These are phyloP conservation scores for Drosophila nr. perissopoda DNA, from an alignment of 2,888 invertebrate genomes.

Conservation along the genomic window DNA sequence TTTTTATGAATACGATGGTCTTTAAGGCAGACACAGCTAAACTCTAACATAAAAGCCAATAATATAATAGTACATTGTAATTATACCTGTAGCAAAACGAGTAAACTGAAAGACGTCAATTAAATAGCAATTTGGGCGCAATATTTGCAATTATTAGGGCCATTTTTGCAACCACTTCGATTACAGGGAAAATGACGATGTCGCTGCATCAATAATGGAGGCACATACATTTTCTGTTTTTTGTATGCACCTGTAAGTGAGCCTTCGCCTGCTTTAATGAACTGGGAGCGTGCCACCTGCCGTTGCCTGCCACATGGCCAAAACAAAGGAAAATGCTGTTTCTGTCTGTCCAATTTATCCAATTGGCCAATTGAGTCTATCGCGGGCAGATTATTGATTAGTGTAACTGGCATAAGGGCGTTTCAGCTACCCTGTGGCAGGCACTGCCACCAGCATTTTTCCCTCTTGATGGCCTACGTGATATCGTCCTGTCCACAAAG, in stretches of 20 bases:
- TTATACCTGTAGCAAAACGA: neutral
- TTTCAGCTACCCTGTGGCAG: conserved; percentile 15
- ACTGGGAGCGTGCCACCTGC: conserved; percentile 38
- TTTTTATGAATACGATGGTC: fast-evolving
- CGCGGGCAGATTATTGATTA: conserved; percentile 67
- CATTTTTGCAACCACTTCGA: neutral
- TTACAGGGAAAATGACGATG: neutral
- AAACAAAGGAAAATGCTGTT: conserved; percentile 14
- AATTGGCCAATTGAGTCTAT: conserved; percentile 58
- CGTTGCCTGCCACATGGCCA: neutral
- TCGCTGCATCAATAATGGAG: conserved; percentile 49
- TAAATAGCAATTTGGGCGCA: conserved; percentile 23
- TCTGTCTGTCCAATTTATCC: conserved; percentile 26
- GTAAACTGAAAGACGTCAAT: neutral
- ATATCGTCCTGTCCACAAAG: conserved; percentile 13
- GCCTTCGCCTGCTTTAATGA: conserved; percentile 9
- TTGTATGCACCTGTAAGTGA: conserved; percentile 26
- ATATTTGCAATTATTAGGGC: neutral
- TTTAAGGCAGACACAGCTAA: too few relatives aligned
- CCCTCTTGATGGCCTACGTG: conserved; percentile 38
- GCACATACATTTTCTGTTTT: conserved; percentile 3
- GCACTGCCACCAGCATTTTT: neutral
- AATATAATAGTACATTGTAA: neutral
- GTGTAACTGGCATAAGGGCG: conserved; percentile 64
- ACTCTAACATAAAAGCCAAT: neutral